Evolutionary conservation across 30 jellyfish, hydroid and myxozoan species (phyloP), one percentile per base, ranked within the genome.

Genomic region (Aurelia sp.): DNA sequence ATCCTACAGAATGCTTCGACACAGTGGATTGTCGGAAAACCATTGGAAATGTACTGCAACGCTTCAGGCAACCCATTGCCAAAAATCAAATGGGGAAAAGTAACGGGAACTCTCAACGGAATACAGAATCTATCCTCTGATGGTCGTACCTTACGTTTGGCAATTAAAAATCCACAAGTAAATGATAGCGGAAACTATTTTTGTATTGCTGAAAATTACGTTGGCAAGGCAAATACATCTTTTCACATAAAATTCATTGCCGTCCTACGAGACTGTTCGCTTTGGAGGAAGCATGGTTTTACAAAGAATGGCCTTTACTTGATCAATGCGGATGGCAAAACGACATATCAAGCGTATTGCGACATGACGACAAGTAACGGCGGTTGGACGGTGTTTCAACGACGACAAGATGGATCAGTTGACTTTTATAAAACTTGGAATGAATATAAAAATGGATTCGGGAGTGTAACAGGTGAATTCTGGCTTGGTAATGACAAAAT

Each of bases 181-280:
- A 63, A 38, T 8, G 96, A 88, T 68, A 78, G 60, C 17, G 96
- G 96, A 1, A 20, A n/a, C 16, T 88, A 88, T 31, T 62, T 17
- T 22, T 88, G 96, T 66, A 4, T 40, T 11, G 96, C 93, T 21
- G 55, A 31, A 9, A 88, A 88, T 47, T 4, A 51, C n/a, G 59
- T 77, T n/a, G 96, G 96, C 16, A 40, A 24, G 18, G 96, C 71
- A 21, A 64, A 63, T 15, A 78, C 1, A 59, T 17, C 20, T 59
- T 6, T 59, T 38, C 9, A 3, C 9, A 38, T 38, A 38, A 6
- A 38, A 0, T 38, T 38, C 48, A 38, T 38, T 6, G 48, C 9
- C 8, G 68, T 59, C 8, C 24, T 18, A 17, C 20, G 68, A 59
- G 68, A 59, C 27, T 59, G 68, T 21, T 21, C 24, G 27, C 0